These are phyloP conservation scores for Polypedilum vanderplanki DNA, from an alignment of 1,140 invertebrate genomes.

Conservation along the genomic window DNA sequence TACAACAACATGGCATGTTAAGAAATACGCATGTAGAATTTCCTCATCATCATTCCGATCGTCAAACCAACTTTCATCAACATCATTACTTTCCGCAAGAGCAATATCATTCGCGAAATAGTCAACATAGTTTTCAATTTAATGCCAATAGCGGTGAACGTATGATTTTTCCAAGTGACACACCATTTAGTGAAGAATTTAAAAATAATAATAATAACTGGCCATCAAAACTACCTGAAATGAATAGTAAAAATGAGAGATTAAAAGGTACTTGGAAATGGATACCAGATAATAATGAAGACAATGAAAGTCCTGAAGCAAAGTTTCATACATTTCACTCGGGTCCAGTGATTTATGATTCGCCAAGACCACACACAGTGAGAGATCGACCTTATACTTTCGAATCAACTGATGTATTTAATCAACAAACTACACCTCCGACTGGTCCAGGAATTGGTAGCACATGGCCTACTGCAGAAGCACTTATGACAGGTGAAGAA, in stretches of 20 bases:
- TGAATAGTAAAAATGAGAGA: background rate
- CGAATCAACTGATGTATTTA: background rate
- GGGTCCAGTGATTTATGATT: background rate
- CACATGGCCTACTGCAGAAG: background rate
- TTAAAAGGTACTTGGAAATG: background rate
- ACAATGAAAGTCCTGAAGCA: background rate
- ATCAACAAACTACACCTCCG: background rate
- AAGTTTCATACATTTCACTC: background rate
- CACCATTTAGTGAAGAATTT: background rate
- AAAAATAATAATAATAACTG: background rate
- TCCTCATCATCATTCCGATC: background rate
- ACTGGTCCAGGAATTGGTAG: background rate
- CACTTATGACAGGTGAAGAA: background rate
- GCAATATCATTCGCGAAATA: background rate
- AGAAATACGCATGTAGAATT: background rate
- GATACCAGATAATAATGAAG: conserved; percentile 5
- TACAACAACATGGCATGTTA: background rate
- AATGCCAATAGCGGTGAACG: background rate
- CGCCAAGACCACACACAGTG: background rate
- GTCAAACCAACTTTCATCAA: background rate
- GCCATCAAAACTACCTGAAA: background rate
- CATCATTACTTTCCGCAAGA: background rate
- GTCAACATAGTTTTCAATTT: background rate
- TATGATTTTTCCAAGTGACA: background rate
- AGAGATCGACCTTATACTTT: conserved; percentile 19